Conservation (phyloP, 2,113 vertebrate genomes). For the Globicephala melas region DNA sequence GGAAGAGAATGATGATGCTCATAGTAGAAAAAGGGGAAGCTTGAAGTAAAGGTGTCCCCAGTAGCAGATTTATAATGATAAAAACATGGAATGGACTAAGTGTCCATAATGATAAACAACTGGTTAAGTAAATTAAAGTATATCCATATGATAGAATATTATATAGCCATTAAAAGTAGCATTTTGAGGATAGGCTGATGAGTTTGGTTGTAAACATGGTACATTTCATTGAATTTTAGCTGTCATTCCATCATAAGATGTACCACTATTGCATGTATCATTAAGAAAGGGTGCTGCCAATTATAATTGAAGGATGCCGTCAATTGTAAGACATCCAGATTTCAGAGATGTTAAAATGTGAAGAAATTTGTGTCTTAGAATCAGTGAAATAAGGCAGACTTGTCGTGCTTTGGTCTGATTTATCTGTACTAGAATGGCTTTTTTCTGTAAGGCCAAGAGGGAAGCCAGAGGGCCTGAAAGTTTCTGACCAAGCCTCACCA, state of each 20-base stretch:
- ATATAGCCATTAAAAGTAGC: background rate
- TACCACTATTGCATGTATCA: background rate
- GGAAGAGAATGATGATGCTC: background rate
- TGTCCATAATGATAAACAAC: background rate
- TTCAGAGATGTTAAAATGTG: background rate
- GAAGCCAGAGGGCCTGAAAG: background rate
- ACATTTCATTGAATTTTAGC: background rate
- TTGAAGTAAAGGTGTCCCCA: background rate
- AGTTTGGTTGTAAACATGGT: background rate
- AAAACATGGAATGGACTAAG: background rate
- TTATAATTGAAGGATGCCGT: background rate
- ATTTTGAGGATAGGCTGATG: background rate
- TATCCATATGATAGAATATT: background rate
- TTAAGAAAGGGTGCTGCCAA: background rate
- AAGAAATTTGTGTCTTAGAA: slow-evolving; percentile 5
- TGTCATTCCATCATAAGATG: background rate
- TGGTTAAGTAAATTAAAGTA: background rate
- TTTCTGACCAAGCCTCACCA: background rate
- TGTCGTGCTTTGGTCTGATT: background rate
- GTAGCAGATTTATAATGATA: background rate
- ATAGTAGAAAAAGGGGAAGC: background rate
- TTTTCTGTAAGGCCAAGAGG: background rate
- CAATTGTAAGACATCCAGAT: background rate
- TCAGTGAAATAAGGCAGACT: background rate
- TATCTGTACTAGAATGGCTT: background rate